Evolutionary conservation across 2,888 invertebrate species (phyloP).

Genomic region (Cecidostiba fungosa): DNA sequence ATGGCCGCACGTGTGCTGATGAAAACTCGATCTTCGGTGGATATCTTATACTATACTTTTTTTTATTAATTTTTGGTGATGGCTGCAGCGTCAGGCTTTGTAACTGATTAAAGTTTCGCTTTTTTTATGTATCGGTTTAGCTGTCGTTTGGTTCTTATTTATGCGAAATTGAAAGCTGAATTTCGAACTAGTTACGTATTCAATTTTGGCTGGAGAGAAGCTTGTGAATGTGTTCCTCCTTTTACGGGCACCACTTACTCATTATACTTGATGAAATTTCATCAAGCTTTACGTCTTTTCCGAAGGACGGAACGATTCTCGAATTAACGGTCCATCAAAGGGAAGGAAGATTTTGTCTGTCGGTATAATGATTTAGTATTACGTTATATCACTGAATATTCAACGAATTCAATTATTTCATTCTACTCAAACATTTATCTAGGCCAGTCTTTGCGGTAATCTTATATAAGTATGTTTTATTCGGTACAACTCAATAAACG

Average conservation of each 20-base stretch:
- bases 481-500: not conserved
- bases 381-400: not conserved
- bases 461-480: not conserved
- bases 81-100: not conserved
- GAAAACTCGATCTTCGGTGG: not conserved
- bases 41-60: not conserved
- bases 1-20: slow-evolving; percentile 10
- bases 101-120: not conserved
- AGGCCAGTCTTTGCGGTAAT: not conserved
- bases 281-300: slow-evolving; percentile 5
- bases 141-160: not conserved
- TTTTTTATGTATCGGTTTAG: not conserved
- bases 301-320: not conserved
- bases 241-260: not conserved
- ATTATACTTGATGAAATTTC: not conserved
- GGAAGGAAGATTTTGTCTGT: not conserved
- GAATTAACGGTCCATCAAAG: not conserved
- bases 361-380: not conserved
- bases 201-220: not conserved
- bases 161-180: not conserved
- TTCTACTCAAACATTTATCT: not conserved
- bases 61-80: not conserved
- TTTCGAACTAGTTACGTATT: not conserved
- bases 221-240: not conserved
- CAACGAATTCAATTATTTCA: not conserved